Evolutionary conservation across 2,797 vertebrate species (phyloP).

Genomic region (Glossophaga mutica): DNA sequence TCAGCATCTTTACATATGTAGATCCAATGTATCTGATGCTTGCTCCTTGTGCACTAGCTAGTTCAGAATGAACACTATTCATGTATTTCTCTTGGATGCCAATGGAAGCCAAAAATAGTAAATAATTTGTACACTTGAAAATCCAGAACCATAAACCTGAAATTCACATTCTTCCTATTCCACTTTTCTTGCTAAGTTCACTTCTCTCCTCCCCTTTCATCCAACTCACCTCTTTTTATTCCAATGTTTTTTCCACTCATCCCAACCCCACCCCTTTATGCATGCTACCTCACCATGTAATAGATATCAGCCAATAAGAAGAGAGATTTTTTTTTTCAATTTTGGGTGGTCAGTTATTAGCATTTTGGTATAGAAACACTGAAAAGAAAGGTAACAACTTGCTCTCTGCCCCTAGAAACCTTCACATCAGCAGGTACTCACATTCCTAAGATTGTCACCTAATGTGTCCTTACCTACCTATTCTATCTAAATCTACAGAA

Average conservation of each 20-base stretch:
- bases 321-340: not conserved
- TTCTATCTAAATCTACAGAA: not conserved
- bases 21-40: not conserved
- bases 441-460: not conserved
- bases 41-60: not conserved
- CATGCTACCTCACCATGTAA: not conserved
- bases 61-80: slow-evolving; percentile 8
- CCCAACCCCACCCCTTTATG: too few relatives aligned
- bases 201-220: not conserved
- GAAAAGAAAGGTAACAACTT: not conserved
- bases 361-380: not conserved
- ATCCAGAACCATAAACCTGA: not conserved
- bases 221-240: not conserved
- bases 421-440: not conserved
- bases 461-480: not conserved
- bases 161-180: not conserved
- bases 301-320: not conserved
- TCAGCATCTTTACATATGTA: not conserved
- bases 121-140: not conserved
- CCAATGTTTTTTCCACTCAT: not conserved
- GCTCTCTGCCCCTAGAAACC: not conserved
- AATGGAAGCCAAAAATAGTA: not conserved
- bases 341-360: not conserved
- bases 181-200: not conserved
- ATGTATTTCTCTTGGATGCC: not conserved